phyloP scores from a whole-genome alignment of 2,888 invertebrate genomes.

The Hirtodrosophila confusa region DNA sequence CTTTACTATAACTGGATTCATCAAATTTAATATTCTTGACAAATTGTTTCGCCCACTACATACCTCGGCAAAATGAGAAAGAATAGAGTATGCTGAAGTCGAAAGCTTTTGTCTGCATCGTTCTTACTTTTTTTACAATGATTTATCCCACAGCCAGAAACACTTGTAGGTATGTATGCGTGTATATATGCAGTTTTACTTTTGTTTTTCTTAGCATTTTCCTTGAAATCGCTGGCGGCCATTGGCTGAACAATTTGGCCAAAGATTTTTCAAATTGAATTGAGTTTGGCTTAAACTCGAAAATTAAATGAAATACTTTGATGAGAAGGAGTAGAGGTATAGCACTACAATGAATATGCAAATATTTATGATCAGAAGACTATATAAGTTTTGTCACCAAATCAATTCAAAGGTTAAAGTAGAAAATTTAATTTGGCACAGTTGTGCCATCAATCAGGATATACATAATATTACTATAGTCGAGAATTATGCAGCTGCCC shows the following conservation, averaged over 20 bases:
- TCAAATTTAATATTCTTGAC: no score
- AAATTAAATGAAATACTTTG: slow-evolving; percentile 61
- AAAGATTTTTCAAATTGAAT: slow-evolving; percentile 62
- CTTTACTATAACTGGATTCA: no score
- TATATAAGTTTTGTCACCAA: slow-evolving; percentile 21
- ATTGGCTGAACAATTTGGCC: slow-evolving; percentile 56
- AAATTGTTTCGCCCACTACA: no score
- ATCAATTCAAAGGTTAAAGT: slow-evolving; percentile 23
- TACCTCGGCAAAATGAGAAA: no score
- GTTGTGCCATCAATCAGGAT: slow-evolving; percentile 35
- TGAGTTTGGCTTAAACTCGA: slow-evolving; percentile 61
- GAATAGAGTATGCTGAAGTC: no score
- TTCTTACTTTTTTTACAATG: background rate
- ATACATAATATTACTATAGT: background rate
- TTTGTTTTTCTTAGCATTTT: slow-evolving; percentile 40
- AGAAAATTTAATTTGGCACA: slow-evolving; percentile 9
- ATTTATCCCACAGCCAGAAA: slow-evolving; percentile 3
- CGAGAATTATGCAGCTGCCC: slow-evolving; percentile 8
- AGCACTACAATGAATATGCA: slow-evolving; percentile 24
- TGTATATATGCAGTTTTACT: slow-evolving; percentile 30
- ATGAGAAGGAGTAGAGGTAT: slow-evolving; percentile 1
- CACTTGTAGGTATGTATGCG: slow-evolving; percentile 1
- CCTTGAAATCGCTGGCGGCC: slow-evolving; percentile 38
- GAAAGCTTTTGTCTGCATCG: no score
- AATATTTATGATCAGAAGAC: slow-evolving; percentile 39